Percentiles rank a stretch among this genome's conserved stretches.
phyloP scores from a whole-genome alignment of 2,113 vertebrate species.

The Tauraco erythrolophus region DNA sequence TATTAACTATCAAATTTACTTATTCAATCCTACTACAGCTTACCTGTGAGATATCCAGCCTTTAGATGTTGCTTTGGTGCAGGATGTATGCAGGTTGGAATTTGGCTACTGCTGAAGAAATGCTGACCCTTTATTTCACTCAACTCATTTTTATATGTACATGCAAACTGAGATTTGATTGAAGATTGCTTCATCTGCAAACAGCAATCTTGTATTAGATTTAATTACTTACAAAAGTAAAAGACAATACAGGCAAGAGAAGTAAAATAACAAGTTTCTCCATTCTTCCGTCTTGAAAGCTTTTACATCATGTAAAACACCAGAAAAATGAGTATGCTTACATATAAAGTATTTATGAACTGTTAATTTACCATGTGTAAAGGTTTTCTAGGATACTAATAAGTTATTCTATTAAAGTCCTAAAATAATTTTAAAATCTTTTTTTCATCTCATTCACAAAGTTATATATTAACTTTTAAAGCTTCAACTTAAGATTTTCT shows the following conservation, averaged over 20 bases:
- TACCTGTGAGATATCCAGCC: conserved; percentile 56
- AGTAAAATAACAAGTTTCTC: background rate
- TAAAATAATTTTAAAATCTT: background rate
- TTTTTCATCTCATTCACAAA: background rate
- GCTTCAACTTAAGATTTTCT: background rate
- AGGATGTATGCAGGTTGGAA: conserved; percentile 65
- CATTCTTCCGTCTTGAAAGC: background rate
- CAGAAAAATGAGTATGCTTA: background rate
- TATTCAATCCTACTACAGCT: background rate
- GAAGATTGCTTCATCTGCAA: conserved; percentile 79
- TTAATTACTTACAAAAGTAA: background rate
- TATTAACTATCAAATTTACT: background rate
- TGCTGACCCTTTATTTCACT: conserved; percentile 11
- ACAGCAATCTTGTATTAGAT: background rate
- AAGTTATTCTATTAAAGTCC: background rate
- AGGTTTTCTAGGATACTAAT: background rate
- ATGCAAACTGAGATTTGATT: conserved; percentile 94
- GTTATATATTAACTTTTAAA: background rate
- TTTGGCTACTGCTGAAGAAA: conserved; percentile 72
- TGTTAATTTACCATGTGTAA: background rate
- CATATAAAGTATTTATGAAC: background rate
- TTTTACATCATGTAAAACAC: background rate
- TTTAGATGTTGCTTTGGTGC: conserved; percentile 58
- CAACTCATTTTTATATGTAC: conserved; percentile 86
- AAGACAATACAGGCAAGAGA: background rate